Conservation (phyloP, 2,797 vertebrate species). For the Eulemur rubriventer region DNA sequence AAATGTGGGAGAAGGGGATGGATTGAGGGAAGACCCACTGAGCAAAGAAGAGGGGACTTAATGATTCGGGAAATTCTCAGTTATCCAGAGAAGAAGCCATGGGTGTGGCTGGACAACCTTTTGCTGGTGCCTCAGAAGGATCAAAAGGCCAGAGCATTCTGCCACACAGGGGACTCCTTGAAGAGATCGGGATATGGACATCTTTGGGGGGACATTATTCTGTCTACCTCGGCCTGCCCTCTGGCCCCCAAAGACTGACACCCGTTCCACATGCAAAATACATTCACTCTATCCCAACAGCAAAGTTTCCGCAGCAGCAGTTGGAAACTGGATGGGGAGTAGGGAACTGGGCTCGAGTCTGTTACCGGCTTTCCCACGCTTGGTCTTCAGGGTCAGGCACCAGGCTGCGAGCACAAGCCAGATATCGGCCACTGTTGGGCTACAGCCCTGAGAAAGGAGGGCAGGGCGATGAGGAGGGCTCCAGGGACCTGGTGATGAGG, state of each 20-base stretch:
- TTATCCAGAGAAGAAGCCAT: not conserved
- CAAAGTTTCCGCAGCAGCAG: not conserved
- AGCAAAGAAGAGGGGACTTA: not conserved
- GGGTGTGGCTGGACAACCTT: not conserved
- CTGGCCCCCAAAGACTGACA: not conserved
- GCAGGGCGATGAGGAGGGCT: not conserved
- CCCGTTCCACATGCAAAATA: not conserved
- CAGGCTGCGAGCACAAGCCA: not conserved
- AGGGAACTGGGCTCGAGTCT: not conserved
- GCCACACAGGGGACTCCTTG: not conserved
- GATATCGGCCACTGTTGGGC: accelerated
- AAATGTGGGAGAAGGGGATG: not conserved
- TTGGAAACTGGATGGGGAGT: not conserved
- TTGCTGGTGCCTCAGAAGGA: too few species aligned
- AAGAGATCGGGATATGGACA: not conserved
- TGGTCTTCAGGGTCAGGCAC: not conserved
- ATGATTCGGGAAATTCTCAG: too few species aligned
- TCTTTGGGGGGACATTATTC: not conserved
- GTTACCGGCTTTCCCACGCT: not conserved
- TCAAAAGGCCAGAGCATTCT: not conserved
- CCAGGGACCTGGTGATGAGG: not conserved
- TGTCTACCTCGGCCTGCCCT: not conserved
- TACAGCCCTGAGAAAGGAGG: not conserved
- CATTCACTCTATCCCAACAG: not conserved
- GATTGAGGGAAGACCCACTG: not conserved